phyloP scores from a whole-genome alignment of 1,140 invertebrate species.

The Choristoneura fumiferana region DNA sequence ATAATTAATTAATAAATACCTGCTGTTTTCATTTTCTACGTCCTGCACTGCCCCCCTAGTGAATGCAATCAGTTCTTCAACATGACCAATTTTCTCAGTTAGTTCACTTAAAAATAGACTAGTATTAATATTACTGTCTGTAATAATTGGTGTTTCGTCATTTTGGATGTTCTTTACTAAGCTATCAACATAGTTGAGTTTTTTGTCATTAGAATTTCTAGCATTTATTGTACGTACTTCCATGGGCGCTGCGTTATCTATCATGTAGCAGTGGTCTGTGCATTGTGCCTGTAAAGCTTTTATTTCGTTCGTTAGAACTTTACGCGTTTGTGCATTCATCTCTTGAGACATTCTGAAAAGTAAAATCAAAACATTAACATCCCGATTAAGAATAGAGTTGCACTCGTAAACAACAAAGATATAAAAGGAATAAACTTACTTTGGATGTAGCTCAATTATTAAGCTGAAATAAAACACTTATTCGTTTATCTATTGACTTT shows the following conservation, averaged over 20 bases:
- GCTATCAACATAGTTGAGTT: slow-evolving; percentile 48
- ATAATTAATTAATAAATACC: slow-evolving; percentile 49
- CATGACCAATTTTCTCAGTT: slow-evolving; percentile 51
- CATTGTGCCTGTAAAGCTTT: slow-evolving; percentile 48
- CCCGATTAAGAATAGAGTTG: neutral
- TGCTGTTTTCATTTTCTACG: slow-evolving; percentile 56
- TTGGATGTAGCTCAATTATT: no score
- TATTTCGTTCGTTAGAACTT: slow-evolving; percentile 45
- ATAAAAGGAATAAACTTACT: slow-evolving; percentile 6
- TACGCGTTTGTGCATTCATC: slow-evolving; percentile 45
- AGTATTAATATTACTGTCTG: slow-evolving; percentile 55
- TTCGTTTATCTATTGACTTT: no score
- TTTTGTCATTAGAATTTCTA: slow-evolving; percentile 40
- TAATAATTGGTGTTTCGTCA: slow-evolving; percentile 42
- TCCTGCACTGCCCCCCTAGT: slow-evolving; percentile 56
- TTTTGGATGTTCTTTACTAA: slow-evolving; percentile 49
- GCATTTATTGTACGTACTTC: slow-evolving; percentile 26
- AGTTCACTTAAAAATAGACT: slow-evolving; percentile 55
- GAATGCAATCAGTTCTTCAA: slow-evolving; percentile 60
- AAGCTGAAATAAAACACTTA: no score
- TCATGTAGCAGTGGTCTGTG: slow-evolving; percentile 48
- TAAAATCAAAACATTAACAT: neutral
- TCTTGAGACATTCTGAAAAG: slow-evolving; percentile 36
- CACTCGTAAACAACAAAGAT: slow-evolving; percentile 12
- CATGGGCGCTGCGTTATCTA: slow-evolving; percentile 42